Base-by-base conservation (phyloP, 2,113 vertebrate species). In the Lanius collurio region DNA sequence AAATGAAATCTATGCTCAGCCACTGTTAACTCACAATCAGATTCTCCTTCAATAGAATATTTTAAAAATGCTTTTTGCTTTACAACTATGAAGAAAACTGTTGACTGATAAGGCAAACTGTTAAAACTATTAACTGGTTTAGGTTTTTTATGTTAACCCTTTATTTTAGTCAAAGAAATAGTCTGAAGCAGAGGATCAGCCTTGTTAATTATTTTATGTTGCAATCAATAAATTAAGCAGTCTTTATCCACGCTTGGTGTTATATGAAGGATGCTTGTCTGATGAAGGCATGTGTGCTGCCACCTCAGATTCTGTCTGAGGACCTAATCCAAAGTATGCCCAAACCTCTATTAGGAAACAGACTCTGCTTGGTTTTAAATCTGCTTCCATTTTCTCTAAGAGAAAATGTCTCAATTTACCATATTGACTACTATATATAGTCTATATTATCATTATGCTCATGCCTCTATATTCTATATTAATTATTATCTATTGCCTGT, bases 121-220 rank as follows among this genome's bases (percentile, higher is more conserved):
- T 31, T 86, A 50, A 46, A 92, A 64, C 22, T 78, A 28, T 20
- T 39, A 96, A 53, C 13, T 37, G 8, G 1, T 57, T 79, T 52
- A 15, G 56, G 2, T 4, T 70, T 62, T 88, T 87, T 91, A 83
- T 88, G 20, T 68, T 82, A 95, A n/a, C 68, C n/a, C 64, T 49
- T 76, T 77, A 81, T 79, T 96, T 95, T 60, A 68, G 17, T 17
- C 57, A 82, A 93, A 95, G 74, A 92, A 95, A 90, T 76, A 60
- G 30, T 67, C 56, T 68, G 44, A 89, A 60, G 31, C 56, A 56
- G 73, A 47, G 6, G 27, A 76, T 80, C 75, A 70, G 71, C 41
- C 26, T 86, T 88, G 23, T 49, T 92, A 44, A 80, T 87, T 83
- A 91, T 87, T 77, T 91, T 39, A 37, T 27, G 68, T 84, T 81